Evolutionary conservation across 2,888 invertebrate genomes (phyloP).

Genomic region (Eilema caniola): DNA sequence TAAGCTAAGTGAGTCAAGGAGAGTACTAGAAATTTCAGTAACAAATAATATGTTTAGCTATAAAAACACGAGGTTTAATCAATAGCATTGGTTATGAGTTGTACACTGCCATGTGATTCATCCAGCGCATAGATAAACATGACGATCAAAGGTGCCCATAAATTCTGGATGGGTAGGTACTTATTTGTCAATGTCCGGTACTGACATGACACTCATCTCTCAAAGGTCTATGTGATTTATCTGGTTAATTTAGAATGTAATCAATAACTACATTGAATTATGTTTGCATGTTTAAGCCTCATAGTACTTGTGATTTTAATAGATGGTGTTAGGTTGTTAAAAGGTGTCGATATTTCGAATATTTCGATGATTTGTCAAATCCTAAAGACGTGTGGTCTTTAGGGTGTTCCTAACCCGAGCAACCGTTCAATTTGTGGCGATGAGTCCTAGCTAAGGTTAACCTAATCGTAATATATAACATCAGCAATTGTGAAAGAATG

Average conservation of each 20-base stretch:
- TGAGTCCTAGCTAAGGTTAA: too few relatives aligned
- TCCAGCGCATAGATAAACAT: neutral
- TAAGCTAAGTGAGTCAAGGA: too few relatives aligned
- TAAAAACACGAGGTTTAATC: neutral
- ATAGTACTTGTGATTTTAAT: neutral
- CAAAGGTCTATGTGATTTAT: neutral
- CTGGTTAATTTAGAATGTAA: neutral
- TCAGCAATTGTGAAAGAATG: too few relatives aligned
- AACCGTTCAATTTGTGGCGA: too few relatives aligned
- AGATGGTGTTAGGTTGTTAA: neutral
- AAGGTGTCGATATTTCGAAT: neutral
- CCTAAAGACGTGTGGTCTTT: too few relatives aligned
- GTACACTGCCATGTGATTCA: neutral
- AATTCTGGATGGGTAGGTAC: neutral
- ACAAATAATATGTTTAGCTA: too few relatives aligned
- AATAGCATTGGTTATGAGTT: neutral
- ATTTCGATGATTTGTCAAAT: neutral
- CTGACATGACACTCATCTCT: conserved; percentile 2
- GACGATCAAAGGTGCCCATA: neutral
- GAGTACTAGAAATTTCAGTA: too few relatives aligned
- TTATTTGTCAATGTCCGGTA: neutral
- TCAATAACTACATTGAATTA: neutral
- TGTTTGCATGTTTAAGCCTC: neutral
- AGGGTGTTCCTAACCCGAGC: too few relatives aligned
- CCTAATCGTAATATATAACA: too few relatives aligned